These are phyloP conservation scores for Otus sunia DNA, from an alignment of 2,113 vertebrate genomes.

Conservation along the genomic window DNA sequence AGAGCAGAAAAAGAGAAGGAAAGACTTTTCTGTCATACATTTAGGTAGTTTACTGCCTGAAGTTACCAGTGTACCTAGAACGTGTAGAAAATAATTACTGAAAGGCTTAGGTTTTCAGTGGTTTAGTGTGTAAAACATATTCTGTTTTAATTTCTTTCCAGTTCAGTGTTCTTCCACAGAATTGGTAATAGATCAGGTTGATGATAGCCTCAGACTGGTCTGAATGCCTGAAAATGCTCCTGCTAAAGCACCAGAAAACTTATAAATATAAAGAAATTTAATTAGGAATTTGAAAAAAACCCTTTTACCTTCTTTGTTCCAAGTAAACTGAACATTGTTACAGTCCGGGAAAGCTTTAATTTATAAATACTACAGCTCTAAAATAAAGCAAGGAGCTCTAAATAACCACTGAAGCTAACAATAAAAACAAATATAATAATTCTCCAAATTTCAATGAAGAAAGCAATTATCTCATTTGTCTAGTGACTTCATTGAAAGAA, in stretches of 20 bases:
- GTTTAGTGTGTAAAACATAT: not conserved
- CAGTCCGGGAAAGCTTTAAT: not conserved
- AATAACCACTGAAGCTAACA: not conserved
- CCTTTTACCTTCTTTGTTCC: not conserved
- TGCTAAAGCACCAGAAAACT: not conserved
- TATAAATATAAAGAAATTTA: not conserved
- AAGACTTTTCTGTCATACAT: not conserved
- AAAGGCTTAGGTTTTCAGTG: not conserved
- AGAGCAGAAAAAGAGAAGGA: not conserved
- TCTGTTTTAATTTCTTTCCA: not conserved
- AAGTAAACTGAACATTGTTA: not conserved
- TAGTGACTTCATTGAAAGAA: not conserved
- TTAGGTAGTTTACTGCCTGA: not conserved
- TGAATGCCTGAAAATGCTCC: not conserved
- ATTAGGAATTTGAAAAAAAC: not conserved
- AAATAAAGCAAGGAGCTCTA: not conserved
- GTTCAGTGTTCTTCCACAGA: not conserved
- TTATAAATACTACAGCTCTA: not conserved
- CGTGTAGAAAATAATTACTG: not conserved
- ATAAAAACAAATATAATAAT: not conserved
- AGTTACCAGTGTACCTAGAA: not conserved
- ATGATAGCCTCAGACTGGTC: not conserved
- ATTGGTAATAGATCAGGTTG: not conserved
- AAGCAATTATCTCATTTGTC: not conserved
- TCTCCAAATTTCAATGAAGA: not conserved